Base-by-base conservation (phyloP, 1,140 invertebrate genomes). In the Protaetia brevitarsis region DNA sequence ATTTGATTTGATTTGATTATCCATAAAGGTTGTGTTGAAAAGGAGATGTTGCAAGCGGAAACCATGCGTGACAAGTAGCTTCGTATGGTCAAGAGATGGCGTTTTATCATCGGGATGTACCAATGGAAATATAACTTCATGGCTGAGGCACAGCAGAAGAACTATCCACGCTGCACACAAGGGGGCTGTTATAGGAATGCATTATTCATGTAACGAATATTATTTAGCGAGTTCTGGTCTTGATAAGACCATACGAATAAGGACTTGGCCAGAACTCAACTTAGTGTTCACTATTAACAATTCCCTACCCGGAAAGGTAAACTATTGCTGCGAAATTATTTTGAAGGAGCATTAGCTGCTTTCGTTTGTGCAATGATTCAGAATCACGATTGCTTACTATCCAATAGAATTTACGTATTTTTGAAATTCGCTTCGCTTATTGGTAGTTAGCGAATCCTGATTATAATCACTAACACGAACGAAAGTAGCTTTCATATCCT, bases 131-230 rank as follows among this genome's bases (percentile, higher is more conserved):
- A 6, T 7, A 1, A 27, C 23, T 13, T 6, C 6, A 26, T n/a
- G 26, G 11, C n/a, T n/a, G n/a, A n/a, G n/a, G n/a, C n/a, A n/a
- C n/a, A n/a, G n/a, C n/a, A n/a, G n/a, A n/a, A n/a, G 31, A 34
- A 0, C 3, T 1, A 2, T 59, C 2, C 8, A 31, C 30, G 13
- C 5, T 28, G 57, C 57, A 0, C 57, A 59, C 11, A 59, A 29
- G 19, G 57, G 23, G 2, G 27, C 5, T 8, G 30, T 59, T 59
- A 29, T 59, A 5, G 11, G 27, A 3, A 59, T 59, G 3, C 10
- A 59, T 13, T 59, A 29, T 2, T 59, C 57, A 21, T 59, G 57
- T 27, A 59, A 59, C 13, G 57, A 59, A 28, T 29, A 59, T 7
- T 59, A 59, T 19, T 13, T 59, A 16, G 57, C 57, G 16, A 29